Conservation (phyloP, 2,888 invertebrate species). For the Campoplex capitator region DNA sequence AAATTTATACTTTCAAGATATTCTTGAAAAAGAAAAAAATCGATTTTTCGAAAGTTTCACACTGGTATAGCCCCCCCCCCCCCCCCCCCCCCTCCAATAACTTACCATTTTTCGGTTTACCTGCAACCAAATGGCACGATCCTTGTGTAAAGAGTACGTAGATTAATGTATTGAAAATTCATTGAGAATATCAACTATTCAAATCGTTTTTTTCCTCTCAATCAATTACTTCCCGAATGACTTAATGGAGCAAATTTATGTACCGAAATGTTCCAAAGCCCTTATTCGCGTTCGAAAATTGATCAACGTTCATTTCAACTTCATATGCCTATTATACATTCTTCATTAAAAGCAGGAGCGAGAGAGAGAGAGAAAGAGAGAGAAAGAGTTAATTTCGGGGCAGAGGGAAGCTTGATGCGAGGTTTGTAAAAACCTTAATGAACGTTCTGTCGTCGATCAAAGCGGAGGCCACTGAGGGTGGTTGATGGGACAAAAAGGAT, state of each 20-base stretch:
- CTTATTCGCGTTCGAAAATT: background rate
- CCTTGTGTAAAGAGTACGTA: background rate
- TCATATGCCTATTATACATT: background rate
- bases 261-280: background rate
- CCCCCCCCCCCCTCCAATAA: no score
- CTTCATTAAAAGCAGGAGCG: conserved; percentile 35
- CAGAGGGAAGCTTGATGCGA: conserved; percentile 15
- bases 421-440: conserved; percentile 62
- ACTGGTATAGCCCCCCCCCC: no score
- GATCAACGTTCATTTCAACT: conserved; percentile 22
- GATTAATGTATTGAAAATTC: background rate
- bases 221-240: background rate
- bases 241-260: background rate
- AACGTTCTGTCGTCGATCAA: conserved; percentile 67
- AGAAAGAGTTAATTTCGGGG: conserved; percentile 33
- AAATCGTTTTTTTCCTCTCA: background rate
- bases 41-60: no score
- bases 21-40: no score
- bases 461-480: conserved; percentile 42
- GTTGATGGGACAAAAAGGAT: conserved; percentile 25
- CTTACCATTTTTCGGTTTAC: no score
- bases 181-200: background rate
- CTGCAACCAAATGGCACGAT: no score
- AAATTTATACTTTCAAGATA: no score
- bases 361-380: background rate